A percentile compares a stretch with the other conserved stretches of the same genome.
Conservation (phyloP, 2,888 invertebrate genomes). For the Mellilla xanthometata region DNA sequence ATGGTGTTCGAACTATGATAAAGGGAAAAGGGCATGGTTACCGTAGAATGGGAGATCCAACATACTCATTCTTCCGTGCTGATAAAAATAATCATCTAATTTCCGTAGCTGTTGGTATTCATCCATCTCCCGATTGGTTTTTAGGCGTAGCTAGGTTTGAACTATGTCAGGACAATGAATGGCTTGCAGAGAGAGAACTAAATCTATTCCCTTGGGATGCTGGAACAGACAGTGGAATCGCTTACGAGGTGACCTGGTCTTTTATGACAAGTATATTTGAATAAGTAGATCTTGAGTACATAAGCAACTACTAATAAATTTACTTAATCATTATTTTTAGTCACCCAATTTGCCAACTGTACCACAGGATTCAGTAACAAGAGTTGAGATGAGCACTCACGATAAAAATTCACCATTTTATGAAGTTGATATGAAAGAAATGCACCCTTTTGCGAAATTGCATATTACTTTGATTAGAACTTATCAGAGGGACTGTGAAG, state of each 20-base stretch:
- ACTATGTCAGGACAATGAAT: conserved; percentile 93
- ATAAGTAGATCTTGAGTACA: too few species aligned
- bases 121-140: conserved; percentile 96
- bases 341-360: conserved; percentile 63
- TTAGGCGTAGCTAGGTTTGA: conserved; percentile 95
- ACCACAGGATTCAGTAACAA: conserved; percentile 61
- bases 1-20: conserved; percentile 65
- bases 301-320: too few species aligned
- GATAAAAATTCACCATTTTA: conserved; percentile 71
- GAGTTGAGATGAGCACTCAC: conserved; percentile 67
- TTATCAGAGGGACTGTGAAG: conserved; percentile 60
- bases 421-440: conserved; percentile 62
- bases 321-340: too few species aligned
- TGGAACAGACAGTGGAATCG: conserved; percentile 96
- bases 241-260: conserved; percentile 91
- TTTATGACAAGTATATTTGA: too few species aligned
- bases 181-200: conserved; percentile 91
- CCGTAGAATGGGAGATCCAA: conserved; percentile 61
- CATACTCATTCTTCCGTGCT: conserved; percentile 63
- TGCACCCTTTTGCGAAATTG: conserved; percentile 69
- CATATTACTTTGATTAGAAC: conserved; percentile 59
- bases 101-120: conserved; percentile 55
- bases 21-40: conserved; percentile 73
- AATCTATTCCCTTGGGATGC: conserved; percentile 98
- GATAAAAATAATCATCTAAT: conserved; percentile 63